Evolutionary conservation across 2,113 vertebrate genomes (phyloP), one percentile per base, ranked within the genome.

Genomic region (Clarias magur): DNA sequence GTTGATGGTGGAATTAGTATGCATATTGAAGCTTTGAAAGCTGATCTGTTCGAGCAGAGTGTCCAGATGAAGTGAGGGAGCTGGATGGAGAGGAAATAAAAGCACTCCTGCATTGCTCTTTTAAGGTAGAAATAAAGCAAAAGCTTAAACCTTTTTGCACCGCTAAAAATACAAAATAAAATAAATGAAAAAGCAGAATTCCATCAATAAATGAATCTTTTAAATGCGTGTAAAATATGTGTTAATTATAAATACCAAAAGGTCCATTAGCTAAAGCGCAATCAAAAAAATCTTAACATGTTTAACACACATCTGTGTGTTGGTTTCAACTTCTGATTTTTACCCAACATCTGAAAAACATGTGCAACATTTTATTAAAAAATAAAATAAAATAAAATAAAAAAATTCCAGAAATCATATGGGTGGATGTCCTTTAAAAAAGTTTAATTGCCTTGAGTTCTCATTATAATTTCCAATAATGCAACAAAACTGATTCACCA

Each of bases 401-500:
- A 21, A 34, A 34, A 57, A 72, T 72, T 84, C 65, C 67, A 57
- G 82, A 84, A 21, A 54, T 84, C 19, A 84, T 72, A 54, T 70
- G 82, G 8, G n/a, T 70, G 21, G 48, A 56, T 72, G 27, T 57
- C 19, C 63, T 72, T 86, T 82, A 27, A 83, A 67, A 85, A 68
- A 68, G 30, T 27, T 42, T 88, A 86, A 85, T 62, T 85, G 68
- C 68, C 83, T 89, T 78, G 79, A 89, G 76, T 85, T 67, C 57
- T 75, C 67, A 63, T 87, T 87, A 53, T 62, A 48, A 73, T 80
- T 80, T 86, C 79, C 65, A 60, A 86, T 83, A 89, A 85, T 68
- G 75, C 79, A 70, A 65, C 70, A 86, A 80, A 88, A 90, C 84
- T 25, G 81, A 54, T 88, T 88, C 85, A 81, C 89, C 89, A 90